Evolutionary conservation across 2,797 vertebrate species (phyloP), one percentile per base, ranked within the genome.

Genomic region (Lithobates sylvaticus): DNA sequence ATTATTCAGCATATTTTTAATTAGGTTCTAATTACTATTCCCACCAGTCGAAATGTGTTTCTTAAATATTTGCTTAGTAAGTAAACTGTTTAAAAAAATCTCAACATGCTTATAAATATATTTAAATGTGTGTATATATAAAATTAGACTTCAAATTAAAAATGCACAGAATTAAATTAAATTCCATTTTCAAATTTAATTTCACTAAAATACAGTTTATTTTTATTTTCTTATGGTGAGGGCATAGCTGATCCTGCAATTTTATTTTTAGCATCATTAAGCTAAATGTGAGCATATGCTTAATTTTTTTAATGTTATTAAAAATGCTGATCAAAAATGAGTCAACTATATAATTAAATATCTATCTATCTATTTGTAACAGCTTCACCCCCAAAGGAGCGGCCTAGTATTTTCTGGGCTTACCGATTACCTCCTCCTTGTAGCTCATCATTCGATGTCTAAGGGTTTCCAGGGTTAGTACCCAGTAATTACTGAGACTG

Each of bases 1-100:
- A 72, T 72, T 78, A 82, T 83, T 86, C 85, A 86, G 85, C 85
- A 86, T 83, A 78, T 71, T 86, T 78, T 75, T 86, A 86, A 86
- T 86, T 83, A 83, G 75, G 71, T 47, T 23, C 75, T 86, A 86
- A 86, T 86, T 83, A 83, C 85, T 78, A 78, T 83, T 86, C 85
- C 85, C 80, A 65, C 65, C 71, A 83, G 80, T 86, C 39, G 26
- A 77, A 78, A 83, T 42, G 58, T 83, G 81, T 77, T 83, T 86
- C 50, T 73, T 83, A 83, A 72, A 78, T 78, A 86, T 81, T 78
- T 86, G 85, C 85, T 86, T 83, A 81, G 79, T 70, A 83, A 73
- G 85, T 78, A 83, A 73, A 80, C 72, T 21, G 42, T 67, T 83
- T 83, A 73, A 73, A 78, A 50, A 44, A 54, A 76, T 34, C 42